These are phyloP conservation scores for Anastrepha obliqua DNA, from an alignment of 1,140 invertebrate genomes.

Conservation along the genomic window DNA sequence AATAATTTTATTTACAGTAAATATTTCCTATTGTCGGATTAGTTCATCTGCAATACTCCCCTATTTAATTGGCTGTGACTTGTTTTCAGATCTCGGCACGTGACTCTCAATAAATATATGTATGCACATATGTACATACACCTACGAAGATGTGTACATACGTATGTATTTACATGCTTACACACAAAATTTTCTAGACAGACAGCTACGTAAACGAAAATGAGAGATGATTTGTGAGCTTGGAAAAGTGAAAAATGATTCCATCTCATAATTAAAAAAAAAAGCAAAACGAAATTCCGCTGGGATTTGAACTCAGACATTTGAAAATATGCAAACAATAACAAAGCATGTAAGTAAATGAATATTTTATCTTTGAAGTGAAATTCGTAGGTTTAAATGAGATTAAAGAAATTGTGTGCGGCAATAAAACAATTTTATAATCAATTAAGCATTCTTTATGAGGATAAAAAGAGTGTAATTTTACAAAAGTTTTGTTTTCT, in stretches of 20 bases:
- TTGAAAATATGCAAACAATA: background rate
- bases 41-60: conserved; percentile 34
- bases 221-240: conserved; percentile 49
- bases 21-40: conserved; percentile 30
- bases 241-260: conserved; percentile 51
- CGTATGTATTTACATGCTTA: background rate
- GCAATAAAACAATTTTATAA: conserved; percentile 5
- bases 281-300: conserved; percentile 12
- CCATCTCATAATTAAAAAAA: conserved; percentile 51
- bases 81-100: conserved; percentile 39
- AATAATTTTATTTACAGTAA: conserved; percentile 52
- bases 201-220: conserved; percentile 25
- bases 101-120: background rate
- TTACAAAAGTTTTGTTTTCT: background rate
- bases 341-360: background rate
- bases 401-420: background rate
- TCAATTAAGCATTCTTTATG: background rate
- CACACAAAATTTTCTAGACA: conserved; percentile 1
- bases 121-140: background rate
- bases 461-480: background rate
- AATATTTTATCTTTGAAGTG: background rate
- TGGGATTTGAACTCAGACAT: conserved; percentile 27
- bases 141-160: background rate
- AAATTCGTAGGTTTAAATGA: background rate
- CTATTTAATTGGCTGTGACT: conserved; percentile 48